Evolutionary conservation across 2,888 invertebrate genomes (phyloP), one percentile per base, ranked within the genome.

Genomic region (Isoperla grammatica): DNA sequence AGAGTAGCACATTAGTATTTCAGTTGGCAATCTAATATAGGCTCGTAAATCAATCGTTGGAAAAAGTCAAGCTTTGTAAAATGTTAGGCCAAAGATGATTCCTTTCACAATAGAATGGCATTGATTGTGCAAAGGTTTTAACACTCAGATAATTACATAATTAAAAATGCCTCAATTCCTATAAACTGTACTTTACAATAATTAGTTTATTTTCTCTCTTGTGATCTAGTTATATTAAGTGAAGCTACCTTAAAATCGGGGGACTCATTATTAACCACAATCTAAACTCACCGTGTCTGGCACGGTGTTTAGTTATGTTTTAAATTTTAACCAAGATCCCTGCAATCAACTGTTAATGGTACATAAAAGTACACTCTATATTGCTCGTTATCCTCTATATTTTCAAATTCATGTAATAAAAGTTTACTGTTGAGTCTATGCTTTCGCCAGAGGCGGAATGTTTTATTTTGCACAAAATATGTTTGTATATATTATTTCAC

Each of bases 211-310:
- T 59, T 55, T 19, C 59, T 61, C 56, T 61, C 60, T 20, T 48
- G 40, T 29, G 42, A 48, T 56, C 29, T 40, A 53, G 61, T 61
- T 56, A 54, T 54, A 48, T 50, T 60, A 22, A 40, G 48, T 57
- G 58, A 29, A 29, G 29, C 29, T 29, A 29, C 29, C 29, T 29
- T 29, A 29, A 29, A 29, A 29, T 29, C n/a, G 29, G 29, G 29
- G 29, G 29, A 20, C 15, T 58, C 23, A 23, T 49, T 57, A n/a
- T 56, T 53, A 54, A 57, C 59, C 60, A 65, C 61, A 61, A 62
- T 61, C 40, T 59, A 63, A 63, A 64, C 62, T 53, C 64, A 65
- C 65, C 64, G 62, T 60, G 55, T 46, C 29, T 46, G 56, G 60
- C 57, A 63, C n/a, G n/a, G n/a, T n/a, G 57, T 50, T 57, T 46